These are phyloP conservation scores for Lophotis ruficrista DNA, from an alignment of 2,113 vertebrate species.

Conservation along the genomic window DNA sequence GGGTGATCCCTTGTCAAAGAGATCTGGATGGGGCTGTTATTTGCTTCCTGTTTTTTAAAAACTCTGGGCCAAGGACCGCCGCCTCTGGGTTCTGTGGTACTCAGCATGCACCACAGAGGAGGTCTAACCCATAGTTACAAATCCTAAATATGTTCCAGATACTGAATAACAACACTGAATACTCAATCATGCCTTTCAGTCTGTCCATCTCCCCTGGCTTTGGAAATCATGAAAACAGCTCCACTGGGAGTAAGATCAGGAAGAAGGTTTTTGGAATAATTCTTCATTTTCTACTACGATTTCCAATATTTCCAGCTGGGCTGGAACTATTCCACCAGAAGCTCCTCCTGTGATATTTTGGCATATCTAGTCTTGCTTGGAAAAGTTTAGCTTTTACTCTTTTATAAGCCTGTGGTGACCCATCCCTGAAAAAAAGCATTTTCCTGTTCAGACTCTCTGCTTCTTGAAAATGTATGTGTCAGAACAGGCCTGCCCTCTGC, in stretches of 20 bases:
- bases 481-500: neutral
- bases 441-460: neutral
- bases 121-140: neutral
- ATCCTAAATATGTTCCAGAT: neutral
- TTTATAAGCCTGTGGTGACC: neutral
- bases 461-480: neutral
- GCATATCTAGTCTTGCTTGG: neutral
- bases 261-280: slow-evolving; percentile 1
- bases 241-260: neutral
- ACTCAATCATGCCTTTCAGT: neutral
- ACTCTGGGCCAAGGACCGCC: neutral
- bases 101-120: neutral
- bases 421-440: slow-evolving; percentile 14
- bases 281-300: slow-evolving; percentile 2
- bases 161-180: neutral
- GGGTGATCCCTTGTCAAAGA: neutral
- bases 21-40: neutral
- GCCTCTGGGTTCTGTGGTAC: neutral
- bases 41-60: neutral
- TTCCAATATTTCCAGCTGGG: slow-evolving; percentile 31
- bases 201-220: neutral
- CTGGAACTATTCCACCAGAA: slow-evolving; percentile 34
- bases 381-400: neutral
- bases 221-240: neutral
- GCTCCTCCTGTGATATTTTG: neutral